These are phyloP conservation scores for Coelopa pilipes DNA, from an alignment of 2,888 invertebrate genomes.

Conservation along the genomic window DNA sequence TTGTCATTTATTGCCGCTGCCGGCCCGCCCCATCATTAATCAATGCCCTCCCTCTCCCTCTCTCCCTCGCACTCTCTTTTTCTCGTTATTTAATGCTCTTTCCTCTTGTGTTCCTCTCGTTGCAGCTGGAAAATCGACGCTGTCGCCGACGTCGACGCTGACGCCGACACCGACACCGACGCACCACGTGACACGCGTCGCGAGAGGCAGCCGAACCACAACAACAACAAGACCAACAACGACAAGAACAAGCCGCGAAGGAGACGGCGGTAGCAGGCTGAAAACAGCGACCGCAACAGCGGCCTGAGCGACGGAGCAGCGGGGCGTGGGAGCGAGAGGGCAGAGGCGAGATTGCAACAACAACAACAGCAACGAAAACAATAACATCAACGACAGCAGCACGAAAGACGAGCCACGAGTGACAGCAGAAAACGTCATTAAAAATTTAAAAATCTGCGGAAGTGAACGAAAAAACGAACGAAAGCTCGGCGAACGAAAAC, in stretches of 20 bases:
- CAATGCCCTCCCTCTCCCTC: not conserved
- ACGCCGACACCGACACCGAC: not conserved
- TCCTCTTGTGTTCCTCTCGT: conserved; percentile 13
- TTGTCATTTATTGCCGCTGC: not conserved
- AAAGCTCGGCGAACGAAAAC: too few relatives aligned
- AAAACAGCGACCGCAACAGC: not conserved
- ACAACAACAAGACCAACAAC: conserved; percentile 10
- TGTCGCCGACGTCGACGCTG: conserved; percentile 6
- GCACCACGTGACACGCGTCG: conserved; percentile 21
- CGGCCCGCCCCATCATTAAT: conserved; percentile 11
- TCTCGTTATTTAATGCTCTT: not conserved
- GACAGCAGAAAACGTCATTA: too few relatives aligned
- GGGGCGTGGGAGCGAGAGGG: not conserved
- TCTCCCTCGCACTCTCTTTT: not conserved
- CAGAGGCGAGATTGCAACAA: conserved; percentile 30
- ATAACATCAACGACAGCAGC: too few relatives aligned
- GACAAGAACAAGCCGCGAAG: not conserved
- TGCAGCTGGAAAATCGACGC: conserved; percentile 26
- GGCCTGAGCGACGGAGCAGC: not conserved
- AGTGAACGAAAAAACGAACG: too few relatives aligned
- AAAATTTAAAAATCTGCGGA: too few relatives aligned
- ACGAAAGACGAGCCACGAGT: too few relatives aligned
- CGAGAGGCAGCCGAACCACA: not conserved
- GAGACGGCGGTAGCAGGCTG: not conserved
- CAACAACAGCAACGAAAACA: too few relatives aligned